phyloP scores from a whole-genome alignment of 2,113 vertebrate genomes.

The Lontra canadensis region DNA sequence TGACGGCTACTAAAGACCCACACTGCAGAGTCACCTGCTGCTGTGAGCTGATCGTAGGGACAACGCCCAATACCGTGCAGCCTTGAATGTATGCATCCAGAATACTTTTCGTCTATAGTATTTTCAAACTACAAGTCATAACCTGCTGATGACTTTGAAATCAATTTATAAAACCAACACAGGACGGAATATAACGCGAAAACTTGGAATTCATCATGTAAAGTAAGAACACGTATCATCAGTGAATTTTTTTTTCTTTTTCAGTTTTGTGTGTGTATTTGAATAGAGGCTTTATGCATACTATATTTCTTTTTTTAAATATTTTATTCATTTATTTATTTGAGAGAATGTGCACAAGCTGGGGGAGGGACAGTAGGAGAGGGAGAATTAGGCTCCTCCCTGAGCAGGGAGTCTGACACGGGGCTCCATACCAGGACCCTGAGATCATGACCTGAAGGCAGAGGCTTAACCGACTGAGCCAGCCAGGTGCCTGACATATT shows the following conservation, averaged over 20 bases:
- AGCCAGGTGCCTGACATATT: background rate
- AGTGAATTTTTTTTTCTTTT: background rate
- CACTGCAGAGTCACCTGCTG: background rate
- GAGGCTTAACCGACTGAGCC: background rate
- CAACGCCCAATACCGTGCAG: rapidly evolving
- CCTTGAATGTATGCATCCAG: background rate
- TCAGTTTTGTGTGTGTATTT: background rate
- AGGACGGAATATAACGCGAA: background rate
- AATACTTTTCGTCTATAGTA: background rate
- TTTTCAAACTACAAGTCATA: background rate
- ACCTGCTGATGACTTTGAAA: background rate
- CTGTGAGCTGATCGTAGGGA: too few species aligned
- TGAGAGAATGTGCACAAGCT: background rate
- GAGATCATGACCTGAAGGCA: background rate
- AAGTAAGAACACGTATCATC: background rate
- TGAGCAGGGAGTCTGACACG: background rate
- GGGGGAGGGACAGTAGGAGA: background rate
- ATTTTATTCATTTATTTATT: background rate
- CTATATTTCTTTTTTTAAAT: background rate
- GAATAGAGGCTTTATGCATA: background rate
- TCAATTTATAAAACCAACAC: background rate
- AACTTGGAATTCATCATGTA: background rate
- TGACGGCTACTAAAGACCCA: background rate
- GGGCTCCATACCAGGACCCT: background rate
- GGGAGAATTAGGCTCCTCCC: background rate